Evolutionary conservation across 2,113 vertebrate species (phyloP).

Genomic region (Struthidea cinerea): DNA sequence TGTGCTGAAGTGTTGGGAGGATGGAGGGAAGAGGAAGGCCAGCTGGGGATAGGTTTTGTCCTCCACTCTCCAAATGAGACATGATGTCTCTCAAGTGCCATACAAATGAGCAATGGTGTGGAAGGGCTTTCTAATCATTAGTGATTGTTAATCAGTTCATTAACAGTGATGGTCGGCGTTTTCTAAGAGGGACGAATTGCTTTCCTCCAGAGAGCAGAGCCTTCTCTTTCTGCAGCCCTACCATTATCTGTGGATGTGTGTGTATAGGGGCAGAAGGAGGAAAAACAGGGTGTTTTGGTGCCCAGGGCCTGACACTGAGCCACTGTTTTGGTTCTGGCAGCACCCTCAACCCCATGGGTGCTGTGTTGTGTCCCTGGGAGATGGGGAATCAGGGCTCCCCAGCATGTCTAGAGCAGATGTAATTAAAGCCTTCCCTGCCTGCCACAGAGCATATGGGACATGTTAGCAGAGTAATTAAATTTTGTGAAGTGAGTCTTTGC

Average conservation of each 20-base stretch:
- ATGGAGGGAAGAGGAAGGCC: background rate
- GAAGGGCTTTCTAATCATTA: conserved; percentile 38
- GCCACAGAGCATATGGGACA: conserved; percentile 70
- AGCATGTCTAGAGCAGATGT: conserved; percentile 29
- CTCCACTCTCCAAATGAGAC: background rate
- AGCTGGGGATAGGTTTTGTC: background rate
- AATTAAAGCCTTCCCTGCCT: conserved; percentile 63
- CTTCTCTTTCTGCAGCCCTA: background rate
- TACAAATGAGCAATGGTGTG: background rate
- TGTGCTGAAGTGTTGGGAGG: background rate
- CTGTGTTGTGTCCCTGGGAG: background rate
- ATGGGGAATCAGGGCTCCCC: background rate
- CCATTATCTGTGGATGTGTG: background rate
- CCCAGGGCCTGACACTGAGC: background rate
- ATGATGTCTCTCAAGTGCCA: background rate
- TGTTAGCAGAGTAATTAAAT: conserved; percentile 71
- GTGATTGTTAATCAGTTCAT: conserved; percentile 44
- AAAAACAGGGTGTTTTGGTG: background rate
- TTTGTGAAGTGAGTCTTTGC: conserved; percentile 63
- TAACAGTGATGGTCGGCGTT: background rate
- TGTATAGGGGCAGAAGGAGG: background rate
- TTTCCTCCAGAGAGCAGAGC: background rate
- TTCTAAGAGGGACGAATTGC: background rate
- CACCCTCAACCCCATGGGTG: background rate
- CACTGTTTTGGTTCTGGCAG: background rate